Percentiles rank a stretch among this genome's conserved stretches.
phyloP scores from a whole-genome alignment of 2,888 invertebrate species.

The Drosophila vallismaia region DNA sequence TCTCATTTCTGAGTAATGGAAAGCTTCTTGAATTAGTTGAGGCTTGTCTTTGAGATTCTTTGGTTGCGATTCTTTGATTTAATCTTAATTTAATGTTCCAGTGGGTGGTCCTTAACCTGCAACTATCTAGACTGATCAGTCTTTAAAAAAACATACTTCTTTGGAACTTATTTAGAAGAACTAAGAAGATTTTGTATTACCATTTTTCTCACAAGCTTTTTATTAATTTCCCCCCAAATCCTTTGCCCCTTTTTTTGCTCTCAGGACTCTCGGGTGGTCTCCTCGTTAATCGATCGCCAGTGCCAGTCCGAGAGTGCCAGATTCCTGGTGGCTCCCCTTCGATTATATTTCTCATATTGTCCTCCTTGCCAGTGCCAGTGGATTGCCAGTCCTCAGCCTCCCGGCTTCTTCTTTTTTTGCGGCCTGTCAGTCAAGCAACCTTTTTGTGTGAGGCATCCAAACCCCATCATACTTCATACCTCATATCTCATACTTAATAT shows the following conservation, averaged over 20 bases:
- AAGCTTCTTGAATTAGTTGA: not conserved
- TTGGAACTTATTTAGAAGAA: too few relatives aligned
- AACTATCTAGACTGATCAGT: too few relatives aligned
- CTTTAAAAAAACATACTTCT: too few relatives aligned
- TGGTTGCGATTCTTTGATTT: not conserved
- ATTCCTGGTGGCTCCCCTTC: conserved; percentile 3
- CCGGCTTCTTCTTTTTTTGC: not conserved
- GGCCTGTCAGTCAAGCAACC: conserved; percentile 3
- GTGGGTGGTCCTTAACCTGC: not conserved
- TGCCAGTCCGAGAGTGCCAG: conserved; percentile 1
- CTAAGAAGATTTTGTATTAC: too few relatives aligned
- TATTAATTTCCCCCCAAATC: not conserved
- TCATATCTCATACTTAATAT: not conserved
- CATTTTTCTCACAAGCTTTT: not conserved
- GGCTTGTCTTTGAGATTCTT: not conserved
- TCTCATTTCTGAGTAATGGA: too few relatives aligned
- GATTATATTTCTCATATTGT: not conserved
- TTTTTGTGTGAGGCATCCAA: conserved; percentile 12
- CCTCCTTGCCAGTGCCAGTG: not conserved
- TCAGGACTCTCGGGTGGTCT: conserved; percentile 59
- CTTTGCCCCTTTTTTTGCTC: not conserved
- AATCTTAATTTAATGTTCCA: too few relatives aligned
- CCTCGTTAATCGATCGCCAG: conserved; percentile 30
- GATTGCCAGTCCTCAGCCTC: conserved; percentile 1
- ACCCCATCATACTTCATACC: not conserved